Evolutionary conservation across 2,113 vertebrate species (phyloP).

Genomic region (Pituophis catenifer): DNA sequence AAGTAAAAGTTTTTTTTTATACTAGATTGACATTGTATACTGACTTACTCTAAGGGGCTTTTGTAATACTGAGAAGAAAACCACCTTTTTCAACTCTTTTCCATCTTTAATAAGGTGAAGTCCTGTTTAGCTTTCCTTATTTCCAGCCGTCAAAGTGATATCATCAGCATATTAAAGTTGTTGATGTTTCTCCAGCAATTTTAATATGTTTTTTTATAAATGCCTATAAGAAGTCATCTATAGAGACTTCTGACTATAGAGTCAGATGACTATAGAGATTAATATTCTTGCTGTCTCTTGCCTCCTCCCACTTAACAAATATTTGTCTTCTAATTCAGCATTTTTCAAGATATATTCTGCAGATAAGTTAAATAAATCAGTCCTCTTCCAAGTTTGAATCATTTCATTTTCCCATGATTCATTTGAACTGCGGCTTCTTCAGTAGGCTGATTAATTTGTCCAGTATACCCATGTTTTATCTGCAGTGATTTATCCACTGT

Average conservation of each 20-base stretch:
- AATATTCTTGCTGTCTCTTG: not conserved
- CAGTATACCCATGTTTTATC: not conserved
- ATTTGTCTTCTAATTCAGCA: not conserved
- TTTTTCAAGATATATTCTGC: not conserved
- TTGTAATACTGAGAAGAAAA: not conserved
- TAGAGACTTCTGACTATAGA: not conserved
- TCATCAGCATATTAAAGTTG: not conserved
- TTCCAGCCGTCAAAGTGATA: not conserved
- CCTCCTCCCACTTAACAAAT: not conserved
- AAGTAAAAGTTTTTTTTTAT: not conserved
- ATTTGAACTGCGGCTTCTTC: not conserved
- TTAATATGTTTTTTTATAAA: not conserved
- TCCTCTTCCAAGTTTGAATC: not conserved
- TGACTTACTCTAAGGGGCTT: not conserved
- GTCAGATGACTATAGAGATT: not conserved
- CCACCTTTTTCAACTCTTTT: not conserved
- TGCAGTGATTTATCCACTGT: not conserved
- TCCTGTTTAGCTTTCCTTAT: not conserved
- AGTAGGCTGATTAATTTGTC: not conserved
- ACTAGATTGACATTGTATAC: not conserved
- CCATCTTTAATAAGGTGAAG: not conserved
- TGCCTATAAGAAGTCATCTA: not conserved
- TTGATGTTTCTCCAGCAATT: not conserved
- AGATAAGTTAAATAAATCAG: not conserved
- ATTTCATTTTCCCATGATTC: not conserved